A percentile compares a stretch with the other conserved stretches of the same genome.
phyloP scores from a whole-genome alignment of 1,140 invertebrate genomes.

The Platorchestia sp. region DNA sequence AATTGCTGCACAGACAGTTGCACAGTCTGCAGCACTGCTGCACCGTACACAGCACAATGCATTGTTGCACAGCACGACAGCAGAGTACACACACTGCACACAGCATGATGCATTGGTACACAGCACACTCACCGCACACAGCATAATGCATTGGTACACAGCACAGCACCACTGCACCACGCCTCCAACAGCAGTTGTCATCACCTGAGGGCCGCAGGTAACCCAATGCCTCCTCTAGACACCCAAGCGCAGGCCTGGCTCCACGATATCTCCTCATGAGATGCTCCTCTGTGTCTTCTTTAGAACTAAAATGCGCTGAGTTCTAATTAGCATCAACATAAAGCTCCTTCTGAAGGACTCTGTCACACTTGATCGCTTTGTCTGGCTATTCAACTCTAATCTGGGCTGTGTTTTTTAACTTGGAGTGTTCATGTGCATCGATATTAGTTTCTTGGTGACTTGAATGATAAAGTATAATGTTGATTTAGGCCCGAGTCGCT shows the following conservation, averaged over 20 bases:
- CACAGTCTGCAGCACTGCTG: no score
- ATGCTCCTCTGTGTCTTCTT: neutral
- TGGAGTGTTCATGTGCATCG: neutral
- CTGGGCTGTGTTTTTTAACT: neutral
- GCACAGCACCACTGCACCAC: neutral
- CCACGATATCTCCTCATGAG: neutral
- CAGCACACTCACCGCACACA: no score
- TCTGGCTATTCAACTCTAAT: neutral
- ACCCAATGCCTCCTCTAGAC: neutral
- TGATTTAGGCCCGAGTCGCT: neutral
- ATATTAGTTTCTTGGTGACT: neutral
- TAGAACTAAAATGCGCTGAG: neutral
- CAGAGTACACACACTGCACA: no score
- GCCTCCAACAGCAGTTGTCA: no score
- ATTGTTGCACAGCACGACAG: no score
- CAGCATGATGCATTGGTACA: no score
- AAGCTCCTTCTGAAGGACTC: neutral
- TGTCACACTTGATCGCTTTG: neutral
- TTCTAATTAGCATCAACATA: neutral
- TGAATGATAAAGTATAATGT: neutral
- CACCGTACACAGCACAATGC: no score
- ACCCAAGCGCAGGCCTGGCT: neutral
- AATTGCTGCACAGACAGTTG: no score
- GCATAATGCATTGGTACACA: no score
- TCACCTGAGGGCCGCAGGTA: neutral